phyloP scores from a whole-genome alignment of 2,888 invertebrate genomes.

The Philereme transversata region DNA sequence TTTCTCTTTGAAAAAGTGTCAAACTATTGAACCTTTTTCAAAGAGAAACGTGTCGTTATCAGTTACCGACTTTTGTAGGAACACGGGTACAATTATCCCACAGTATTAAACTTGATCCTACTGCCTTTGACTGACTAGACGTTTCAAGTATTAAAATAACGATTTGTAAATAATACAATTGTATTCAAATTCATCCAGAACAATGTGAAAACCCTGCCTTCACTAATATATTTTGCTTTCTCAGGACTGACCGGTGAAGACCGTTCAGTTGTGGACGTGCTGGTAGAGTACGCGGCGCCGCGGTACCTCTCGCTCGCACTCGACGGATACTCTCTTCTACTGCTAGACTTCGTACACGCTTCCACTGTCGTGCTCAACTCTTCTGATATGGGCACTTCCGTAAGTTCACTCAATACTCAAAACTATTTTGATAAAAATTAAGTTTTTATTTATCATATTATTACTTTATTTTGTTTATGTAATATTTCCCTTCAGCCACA shows the following conservation, averaged over 20 bases:
- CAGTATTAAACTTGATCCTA: no score
- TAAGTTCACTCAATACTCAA: constrained; percentile 41
- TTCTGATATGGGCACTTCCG: constrained; percentile 87
- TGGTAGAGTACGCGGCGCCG: constrained; percentile 93
- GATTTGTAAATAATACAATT: no score
- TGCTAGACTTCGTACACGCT: constrained; percentile 95
- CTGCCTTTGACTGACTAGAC: no score
- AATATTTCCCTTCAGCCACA: no score
- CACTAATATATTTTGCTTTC: neutral
- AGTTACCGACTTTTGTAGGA: no score
- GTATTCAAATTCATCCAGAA: no score
- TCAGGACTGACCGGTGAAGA: constrained; percentile 87
- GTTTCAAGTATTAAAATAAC: no score
- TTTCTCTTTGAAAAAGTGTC: no score
- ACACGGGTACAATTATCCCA: no score
- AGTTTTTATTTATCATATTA: neutral
- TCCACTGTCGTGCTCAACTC: constrained; percentile 94
- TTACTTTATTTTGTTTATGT: neutral
- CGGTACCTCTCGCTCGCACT: constrained; percentile 93
- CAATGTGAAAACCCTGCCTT: no score
- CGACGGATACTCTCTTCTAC: constrained; percentile 93
- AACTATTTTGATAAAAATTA: neutral
- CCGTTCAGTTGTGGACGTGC: constrained; percentile 90
- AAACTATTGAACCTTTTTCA: no score
- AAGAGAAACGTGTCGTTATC: no score